Percentiles rank a stretch among this genome's conserved stretches.
These are phyloP conservation scores for Macrocentrus cingulum DNA, from an alignment of 1,140 invertebrate species.

Conservation along the genomic window DNA sequence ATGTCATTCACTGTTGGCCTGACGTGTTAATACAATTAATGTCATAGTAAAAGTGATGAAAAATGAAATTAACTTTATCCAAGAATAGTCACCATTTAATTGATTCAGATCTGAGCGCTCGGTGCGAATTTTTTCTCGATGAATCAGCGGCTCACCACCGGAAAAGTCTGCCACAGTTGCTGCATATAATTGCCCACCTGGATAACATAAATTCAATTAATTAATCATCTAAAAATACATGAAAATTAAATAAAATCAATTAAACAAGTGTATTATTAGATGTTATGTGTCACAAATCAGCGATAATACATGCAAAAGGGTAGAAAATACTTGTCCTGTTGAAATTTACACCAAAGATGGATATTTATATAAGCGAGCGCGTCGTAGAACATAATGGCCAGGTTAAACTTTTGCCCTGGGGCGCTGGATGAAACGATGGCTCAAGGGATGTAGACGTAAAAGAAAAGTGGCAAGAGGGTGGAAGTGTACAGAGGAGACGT, in stretches of 20 bases:
- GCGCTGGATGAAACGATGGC: neutral
- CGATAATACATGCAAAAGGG: neutral
- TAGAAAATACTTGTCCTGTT: too few relatives aligned
- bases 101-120: constrained; percentile 79
- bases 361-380: neutral
- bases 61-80: constrained; percentile 6
- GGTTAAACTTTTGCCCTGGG: neutral
- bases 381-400: neutral
- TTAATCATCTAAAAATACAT: constrained; percentile 26
- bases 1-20: too few relatives aligned
- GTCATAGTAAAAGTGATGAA: too few relatives aligned
- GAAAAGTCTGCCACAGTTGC: constrained; percentile 95
- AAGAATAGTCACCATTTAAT: constrained; percentile 64
- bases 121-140: constrained; percentile 82
- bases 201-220: constrained; percentile 35
- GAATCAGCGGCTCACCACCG: constrained; percentile 89
- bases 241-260: constrained; percentile 35
- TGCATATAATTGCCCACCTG: constrained; percentile 86
- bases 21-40: too few relatives aligned
- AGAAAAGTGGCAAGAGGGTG: neutral
- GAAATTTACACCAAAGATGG: neutral
- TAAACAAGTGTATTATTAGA: neutral
- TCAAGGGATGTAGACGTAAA: neutral
- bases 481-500: constrained; percentile 25
- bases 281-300: neutral